phyloP scores from a whole-genome alignment of 2,113 vertebrate genomes.

The Tauraco erythrolophus region DNA sequence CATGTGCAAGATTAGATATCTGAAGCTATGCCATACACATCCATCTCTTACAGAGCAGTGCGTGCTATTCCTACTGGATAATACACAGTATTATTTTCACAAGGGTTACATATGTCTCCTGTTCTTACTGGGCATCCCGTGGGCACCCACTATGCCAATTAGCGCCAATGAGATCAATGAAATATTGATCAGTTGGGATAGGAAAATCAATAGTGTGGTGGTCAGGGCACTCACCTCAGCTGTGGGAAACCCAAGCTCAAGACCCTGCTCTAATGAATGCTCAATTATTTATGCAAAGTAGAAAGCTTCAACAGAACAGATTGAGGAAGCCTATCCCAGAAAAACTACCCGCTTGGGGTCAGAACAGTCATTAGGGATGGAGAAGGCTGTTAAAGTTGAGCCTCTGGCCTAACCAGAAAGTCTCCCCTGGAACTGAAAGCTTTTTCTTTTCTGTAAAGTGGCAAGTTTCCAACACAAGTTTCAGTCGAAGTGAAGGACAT shows the following conservation, averaged over 20 bases:
- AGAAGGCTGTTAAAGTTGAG: background rate
- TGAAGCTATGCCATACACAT: background rate
- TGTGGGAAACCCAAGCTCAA: conserved; percentile 40
- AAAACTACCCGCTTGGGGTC: background rate
- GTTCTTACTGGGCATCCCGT: background rate
- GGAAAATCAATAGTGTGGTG: conserved; percentile 58
- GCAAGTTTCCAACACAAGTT: background rate
- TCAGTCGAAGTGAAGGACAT: background rate
- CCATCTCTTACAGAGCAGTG: background rate
- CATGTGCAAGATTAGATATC: background rate
- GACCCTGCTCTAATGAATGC: conserved; percentile 51
- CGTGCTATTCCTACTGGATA: background rate
- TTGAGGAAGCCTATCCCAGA: conserved; percentile 33
- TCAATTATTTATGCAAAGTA: conserved; percentile 73
- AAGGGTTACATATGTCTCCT: background rate
- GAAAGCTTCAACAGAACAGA: conserved; percentile 30
- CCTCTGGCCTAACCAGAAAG: background rate
- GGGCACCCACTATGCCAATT: conserved; percentile 36
- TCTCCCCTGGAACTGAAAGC: background rate
- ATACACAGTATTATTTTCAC: background rate
- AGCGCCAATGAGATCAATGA: conserved; percentile 29
- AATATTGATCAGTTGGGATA: background rate
- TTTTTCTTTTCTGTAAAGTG: background rate
- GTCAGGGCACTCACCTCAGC: conserved; percentile 57
- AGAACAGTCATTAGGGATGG: background rate